A percentile compares a stretch with the other conserved stretches of the same genome.
Evolutionary conservation across 1,140 invertebrate species (phyloP).

Genomic region (Eciton burchellii): DNA sequence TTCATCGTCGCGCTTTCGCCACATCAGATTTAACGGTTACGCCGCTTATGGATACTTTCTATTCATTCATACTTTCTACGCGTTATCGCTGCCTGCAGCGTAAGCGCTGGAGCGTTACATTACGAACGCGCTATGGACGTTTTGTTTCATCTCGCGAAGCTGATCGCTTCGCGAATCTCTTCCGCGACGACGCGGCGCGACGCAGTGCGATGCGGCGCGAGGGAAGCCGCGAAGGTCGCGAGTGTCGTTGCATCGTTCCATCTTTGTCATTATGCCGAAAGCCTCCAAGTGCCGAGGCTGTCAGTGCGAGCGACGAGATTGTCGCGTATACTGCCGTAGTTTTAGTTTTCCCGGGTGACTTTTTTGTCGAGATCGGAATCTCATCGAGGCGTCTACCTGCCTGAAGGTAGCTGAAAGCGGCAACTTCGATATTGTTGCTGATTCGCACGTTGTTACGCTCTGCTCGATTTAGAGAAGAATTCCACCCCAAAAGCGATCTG

Average conservation of each 20-base stretch:
- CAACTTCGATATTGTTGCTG: too few species aligned
- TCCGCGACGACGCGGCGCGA: constrained; percentile 16
- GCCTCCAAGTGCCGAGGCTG: constrained; percentile 34
- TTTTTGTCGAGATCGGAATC: too few species aligned
- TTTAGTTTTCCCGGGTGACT: too few species aligned
- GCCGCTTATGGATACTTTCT: constrained; percentile 28
- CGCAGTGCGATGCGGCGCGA: too few species aligned
- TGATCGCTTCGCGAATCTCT: constrained; percentile 16
- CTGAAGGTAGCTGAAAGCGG: too few species aligned
- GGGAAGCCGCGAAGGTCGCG: constrained; percentile 45
- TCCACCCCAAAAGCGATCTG: too few species aligned
- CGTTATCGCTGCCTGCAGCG: not conserved
- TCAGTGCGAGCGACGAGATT: not conserved
- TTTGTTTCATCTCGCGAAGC: not conserved
- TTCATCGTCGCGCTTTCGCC: constrained; percentile 47
- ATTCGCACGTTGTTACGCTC: too few species aligned
- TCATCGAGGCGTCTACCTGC: too few species aligned
- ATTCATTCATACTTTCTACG: constrained; percentile 51
- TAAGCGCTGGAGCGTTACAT: not conserved
- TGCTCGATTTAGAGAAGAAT: too few species aligned
- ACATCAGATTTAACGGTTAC: constrained; percentile 32
- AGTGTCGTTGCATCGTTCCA: constrained; percentile 13
- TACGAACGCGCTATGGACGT: not conserved
- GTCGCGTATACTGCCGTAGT: too few species aligned
- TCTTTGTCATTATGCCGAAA: constrained; percentile 17